Conservation (phyloP, 2,113 vertebrate species). For the Lampris megalopsis region DNA sequence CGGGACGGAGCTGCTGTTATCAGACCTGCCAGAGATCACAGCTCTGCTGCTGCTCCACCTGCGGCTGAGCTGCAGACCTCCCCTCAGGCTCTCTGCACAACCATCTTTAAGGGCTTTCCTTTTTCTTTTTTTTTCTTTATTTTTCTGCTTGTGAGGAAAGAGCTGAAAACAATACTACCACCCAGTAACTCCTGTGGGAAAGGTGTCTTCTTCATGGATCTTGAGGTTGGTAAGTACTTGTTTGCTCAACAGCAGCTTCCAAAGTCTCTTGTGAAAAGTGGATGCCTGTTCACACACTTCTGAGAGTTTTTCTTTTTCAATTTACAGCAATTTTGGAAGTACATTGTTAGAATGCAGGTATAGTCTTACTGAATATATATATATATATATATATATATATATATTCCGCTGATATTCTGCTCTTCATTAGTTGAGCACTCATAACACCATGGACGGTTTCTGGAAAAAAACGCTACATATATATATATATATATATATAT, state of each 20-base stretch:
- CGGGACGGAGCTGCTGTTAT: constrained; percentile 15
- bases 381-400: too few relatives aligned
- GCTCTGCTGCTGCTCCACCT: constrained; percentile 25
- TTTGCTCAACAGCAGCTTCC: constrained; percentile 14
- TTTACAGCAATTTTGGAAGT: constrained; percentile 11
- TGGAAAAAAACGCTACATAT: too few relatives aligned
- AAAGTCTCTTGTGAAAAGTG: constrained; percentile 2
- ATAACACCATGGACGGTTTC: too few relatives aligned
- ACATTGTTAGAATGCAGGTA: background rate
- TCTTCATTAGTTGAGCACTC: too few relatives aligned
- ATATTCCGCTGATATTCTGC: too few relatives aligned
- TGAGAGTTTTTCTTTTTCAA: constrained; percentile 33
- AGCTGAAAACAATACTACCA: constrained; percentile 9
- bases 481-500: too few relatives aligned
- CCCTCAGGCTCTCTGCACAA: background rate
- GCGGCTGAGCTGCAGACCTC: constrained; percentile 31
- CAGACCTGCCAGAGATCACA: constrained; percentile 29
- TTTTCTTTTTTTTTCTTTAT: background rate
- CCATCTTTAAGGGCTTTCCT: constrained; percentile 8
- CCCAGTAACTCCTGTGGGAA: constrained; percentile 14
- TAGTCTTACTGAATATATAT: background rate
- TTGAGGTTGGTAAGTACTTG: constrained; percentile 63
- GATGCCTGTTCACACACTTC: constrained; percentile 45
- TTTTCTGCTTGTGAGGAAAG: constrained; percentile 24
- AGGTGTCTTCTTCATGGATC: constrained; percentile 68